These are phyloP conservation scores for Alloscopus bannaensis DNA, from an alignment of 2,888 invertebrate species.

Conservation along the genomic window DNA sequence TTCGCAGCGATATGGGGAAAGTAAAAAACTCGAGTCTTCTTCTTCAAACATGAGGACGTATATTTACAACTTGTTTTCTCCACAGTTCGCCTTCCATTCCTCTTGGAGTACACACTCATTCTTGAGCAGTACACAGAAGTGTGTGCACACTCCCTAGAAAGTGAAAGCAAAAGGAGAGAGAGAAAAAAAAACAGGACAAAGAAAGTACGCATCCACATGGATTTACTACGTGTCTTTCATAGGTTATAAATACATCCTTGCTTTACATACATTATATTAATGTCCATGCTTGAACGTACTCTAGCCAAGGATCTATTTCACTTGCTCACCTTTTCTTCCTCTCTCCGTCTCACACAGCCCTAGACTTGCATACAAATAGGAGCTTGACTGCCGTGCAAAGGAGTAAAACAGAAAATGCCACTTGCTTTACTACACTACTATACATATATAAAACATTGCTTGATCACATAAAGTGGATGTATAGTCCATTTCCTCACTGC, in stretches of 20 bases:
- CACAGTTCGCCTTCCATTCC: too few species aligned
- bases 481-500: constrained; percentile 55
- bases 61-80: too few species aligned
- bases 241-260: not conserved
- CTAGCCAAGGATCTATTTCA: constrained; percentile 37
- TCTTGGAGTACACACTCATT: too few species aligned
- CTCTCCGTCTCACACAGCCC: too few species aligned
- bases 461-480: constrained; percentile 57
- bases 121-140: too few species aligned
- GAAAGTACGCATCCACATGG: constrained; percentile 39
- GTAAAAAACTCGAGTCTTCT: too few species aligned
- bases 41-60: too few species aligned
- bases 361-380: constrained; percentile 59
- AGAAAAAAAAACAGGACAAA: constrained; percentile 37
- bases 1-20: too few species aligned
- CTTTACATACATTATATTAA: constrained; percentile 18
- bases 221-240: constrained; percentile 34
- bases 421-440: constrained; percentile 46
- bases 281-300: constrained; percentile 1
- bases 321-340: constrained; percentile 54
- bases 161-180: constrained; percentile 31
- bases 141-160: not conserved
- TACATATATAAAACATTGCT: constrained; percentile 48
- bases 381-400: constrained; percentile 39
- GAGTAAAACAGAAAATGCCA: constrained; percentile 52